Base-by-base conservation (phyloP, 2,113 vertebrate genomes). In the Anser cygnoides region DNA sequence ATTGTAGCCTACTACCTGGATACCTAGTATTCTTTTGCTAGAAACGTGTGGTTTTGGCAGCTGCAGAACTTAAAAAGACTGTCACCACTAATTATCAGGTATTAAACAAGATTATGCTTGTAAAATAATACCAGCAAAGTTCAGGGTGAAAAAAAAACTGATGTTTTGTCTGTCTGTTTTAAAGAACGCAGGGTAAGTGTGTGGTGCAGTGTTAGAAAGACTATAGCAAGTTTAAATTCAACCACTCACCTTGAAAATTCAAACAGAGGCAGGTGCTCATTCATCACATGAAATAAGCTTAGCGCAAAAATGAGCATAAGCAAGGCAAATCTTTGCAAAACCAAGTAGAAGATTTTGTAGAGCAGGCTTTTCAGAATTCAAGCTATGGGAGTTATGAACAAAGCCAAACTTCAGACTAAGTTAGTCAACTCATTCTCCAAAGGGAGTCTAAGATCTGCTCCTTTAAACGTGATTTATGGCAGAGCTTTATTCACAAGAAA, bases 61-160 rank as follows among this genome's bases (percentile, higher is more conserved):
- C 93, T 97, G 92, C 80, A 93, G 70, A 94, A 89, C 54, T 93
- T 92, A 91, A 90, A 94, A 92, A 90, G 59, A 33, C n/a, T 96
- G 90, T 96, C 90, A 92, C 77, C 58, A 70, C 55, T 91, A 94
- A 93, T 95, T 96, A 92, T 87, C 70, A 84, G 50, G 77, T 89
- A 92, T 91, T 95, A 91, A 76, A 91, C 33, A 79, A 76, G 44
- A 94, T 92, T 94, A 68, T 89, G 71, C 17, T 95, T 87, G 89
- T 58, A 94, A 96, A 97, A 87, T 72, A 85, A 95, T 73, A 91
- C 55, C 43, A 79, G 66, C 2, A 3, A 94, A 87, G 73, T 20
- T 78, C 54, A 75, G 28, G 25, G 54, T 66, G 84, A 95, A 94
- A 66, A 75, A 75, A 95, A 95, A 92, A 77, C 61, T 31, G 39